Evolutionary conservation across 2,113 vertebrate species (phyloP).

Genomic region (Beaufortia kweichowensis): DNA sequence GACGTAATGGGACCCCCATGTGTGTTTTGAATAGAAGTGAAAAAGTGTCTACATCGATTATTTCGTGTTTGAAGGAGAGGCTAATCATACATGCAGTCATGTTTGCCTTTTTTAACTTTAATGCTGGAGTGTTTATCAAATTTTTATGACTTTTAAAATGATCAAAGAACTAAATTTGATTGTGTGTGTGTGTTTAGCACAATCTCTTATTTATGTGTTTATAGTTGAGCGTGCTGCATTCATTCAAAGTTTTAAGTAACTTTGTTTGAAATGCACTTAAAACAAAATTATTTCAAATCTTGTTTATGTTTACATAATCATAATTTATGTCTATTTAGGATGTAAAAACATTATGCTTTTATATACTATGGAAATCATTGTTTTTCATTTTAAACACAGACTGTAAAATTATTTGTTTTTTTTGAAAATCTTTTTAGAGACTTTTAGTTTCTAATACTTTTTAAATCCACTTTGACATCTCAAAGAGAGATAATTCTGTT

Average conservation of each 20-base stretch:
- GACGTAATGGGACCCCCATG: slow-evolving; percentile 56
- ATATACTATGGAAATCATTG: not conserved
- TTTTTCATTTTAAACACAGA: not conserved
- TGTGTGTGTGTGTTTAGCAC: slow-evolving; percentile 33
- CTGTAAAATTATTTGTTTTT: too few relatives aligned
- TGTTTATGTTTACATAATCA: slow-evolving; percentile 47
- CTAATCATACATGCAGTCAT: slow-evolving; percentile 50
- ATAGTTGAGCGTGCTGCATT: slow-evolving; percentile 25
- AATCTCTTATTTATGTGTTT: slow-evolving; percentile 38
- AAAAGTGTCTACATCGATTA: slow-evolving; percentile 57
- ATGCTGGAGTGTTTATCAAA: slow-evolving; percentile 32
- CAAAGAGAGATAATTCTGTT: too few relatives aligned
- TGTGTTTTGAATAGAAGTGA: slow-evolving; percentile 57
- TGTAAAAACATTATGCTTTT: not conserved
- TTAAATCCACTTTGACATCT: too few relatives aligned
- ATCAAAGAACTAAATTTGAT: slow-evolving; percentile 38
- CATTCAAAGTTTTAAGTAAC: slow-evolving; percentile 41
- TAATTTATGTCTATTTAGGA: not conserved
- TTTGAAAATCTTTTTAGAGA: not conserved
- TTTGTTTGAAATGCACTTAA: slow-evolving; percentile 51
- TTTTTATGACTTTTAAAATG: slow-evolving; percentile 46
- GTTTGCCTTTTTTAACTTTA: slow-evolving; percentile 52
- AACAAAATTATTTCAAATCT: slow-evolving; percentile 38
- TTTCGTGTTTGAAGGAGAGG: slow-evolving; percentile 55
- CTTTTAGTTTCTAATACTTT: not conserved